Conservation (phyloP, 2,888 invertebrate species). For the Epistrophella euchroma region DNA sequence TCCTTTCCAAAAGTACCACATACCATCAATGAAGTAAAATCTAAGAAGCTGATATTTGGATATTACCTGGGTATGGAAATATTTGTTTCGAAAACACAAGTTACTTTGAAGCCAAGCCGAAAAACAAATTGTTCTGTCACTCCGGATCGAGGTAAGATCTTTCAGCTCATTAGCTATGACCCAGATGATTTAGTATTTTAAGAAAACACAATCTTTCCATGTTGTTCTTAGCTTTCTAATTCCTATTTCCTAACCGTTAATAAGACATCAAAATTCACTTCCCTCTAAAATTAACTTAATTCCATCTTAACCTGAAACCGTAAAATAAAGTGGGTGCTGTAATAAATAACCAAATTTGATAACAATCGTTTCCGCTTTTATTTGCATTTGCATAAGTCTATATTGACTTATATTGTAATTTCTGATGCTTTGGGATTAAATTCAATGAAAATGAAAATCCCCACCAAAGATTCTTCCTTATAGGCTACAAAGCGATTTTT, state of each 20-base stretch:
- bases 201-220: no score
- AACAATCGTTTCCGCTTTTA: constrained; percentile 2
- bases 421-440: constrained; percentile 8
- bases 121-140: no score
- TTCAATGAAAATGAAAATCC: neutral
- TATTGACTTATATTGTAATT: constrained; percentile 9
- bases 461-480: neutral
- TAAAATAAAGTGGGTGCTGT: neutral
- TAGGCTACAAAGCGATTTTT: constrained; percentile 1
- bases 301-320: neutral
- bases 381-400: neutral
- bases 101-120: no score
- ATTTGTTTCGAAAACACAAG: no score
- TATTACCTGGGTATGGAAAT: no score
- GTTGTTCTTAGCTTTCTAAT: neutral
- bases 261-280: neutral
- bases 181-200: no score
- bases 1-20: no score
- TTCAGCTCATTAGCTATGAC: no score
- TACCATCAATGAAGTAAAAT: no score
- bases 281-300: neutral
- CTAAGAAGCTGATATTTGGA: no score
- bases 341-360: constrained; percentile 15
- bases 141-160: no score
- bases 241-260: neutral